Conservation (phyloP, 2,797 vertebrate species). For the Takifugu rubripes region DNA sequence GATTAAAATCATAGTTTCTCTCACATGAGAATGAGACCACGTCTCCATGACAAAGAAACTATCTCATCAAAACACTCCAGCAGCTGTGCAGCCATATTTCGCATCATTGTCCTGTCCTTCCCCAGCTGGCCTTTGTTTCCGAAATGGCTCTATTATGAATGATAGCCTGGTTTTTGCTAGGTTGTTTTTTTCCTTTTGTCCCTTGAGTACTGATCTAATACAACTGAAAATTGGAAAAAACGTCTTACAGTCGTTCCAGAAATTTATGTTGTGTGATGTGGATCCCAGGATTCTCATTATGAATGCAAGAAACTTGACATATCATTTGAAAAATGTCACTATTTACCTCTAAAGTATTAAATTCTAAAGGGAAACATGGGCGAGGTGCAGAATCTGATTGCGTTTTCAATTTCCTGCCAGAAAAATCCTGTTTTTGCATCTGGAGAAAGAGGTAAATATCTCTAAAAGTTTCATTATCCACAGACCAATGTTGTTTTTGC, state of each 20-base stretch:
- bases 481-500: background rate
- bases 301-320: too few species aligned
- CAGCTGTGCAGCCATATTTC: background rate
- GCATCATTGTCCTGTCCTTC: background rate
- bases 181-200: too few species aligned
- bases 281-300: too few species aligned
- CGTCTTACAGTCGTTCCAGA: too few species aligned
- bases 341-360: background rate
- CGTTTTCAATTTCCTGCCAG: background rate
- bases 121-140: background rate
- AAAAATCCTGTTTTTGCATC: slow-evolving; percentile 10
- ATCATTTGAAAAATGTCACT: too few species aligned
- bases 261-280: too few species aligned
- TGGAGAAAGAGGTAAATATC: background rate
- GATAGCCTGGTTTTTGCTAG: too few species aligned
- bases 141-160: background rate
- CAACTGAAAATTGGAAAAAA: too few species aligned
- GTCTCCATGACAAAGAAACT: background rate
- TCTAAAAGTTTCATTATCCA: background rate
- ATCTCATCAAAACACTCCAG: slow-evolving; percentile 7
- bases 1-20: too few species aligned
- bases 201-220: too few species aligned
- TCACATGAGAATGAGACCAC: background rate
- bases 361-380: too few species aligned
- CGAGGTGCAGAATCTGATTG: too few species aligned